Evolutionary conservation across 1,140 invertebrate genomes (phyloP).

Genomic region (Anoplophora glabripennis): DNA sequence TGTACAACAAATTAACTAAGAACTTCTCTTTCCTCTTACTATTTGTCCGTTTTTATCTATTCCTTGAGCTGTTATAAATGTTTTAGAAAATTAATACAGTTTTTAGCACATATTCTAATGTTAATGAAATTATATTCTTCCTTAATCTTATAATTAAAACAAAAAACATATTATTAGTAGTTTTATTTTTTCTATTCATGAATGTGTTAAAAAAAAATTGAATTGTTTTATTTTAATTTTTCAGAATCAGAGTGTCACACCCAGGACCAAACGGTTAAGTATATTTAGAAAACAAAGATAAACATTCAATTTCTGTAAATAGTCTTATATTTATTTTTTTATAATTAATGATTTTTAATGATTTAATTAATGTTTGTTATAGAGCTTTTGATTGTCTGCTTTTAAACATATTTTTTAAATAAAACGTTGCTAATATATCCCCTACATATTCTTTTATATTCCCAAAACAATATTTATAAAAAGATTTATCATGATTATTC

Average conservation of each 20-base stretch:
- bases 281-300: constrained; percentile 33
- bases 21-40: not conserved
- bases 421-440: not conserved
- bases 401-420: not conserved
- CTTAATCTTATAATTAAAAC: no score
- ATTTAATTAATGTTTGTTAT: not conserved
- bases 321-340: constrained; percentile 9
- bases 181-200: no score
- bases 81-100: no score
- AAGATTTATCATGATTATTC: no score
- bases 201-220: not conserved
- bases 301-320: constrained; percentile 8
- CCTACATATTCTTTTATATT: not conserved
- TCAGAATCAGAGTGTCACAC: constrained; percentile 38
- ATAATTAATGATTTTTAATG: constrained; percentile 5
- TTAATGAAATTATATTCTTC: no score
- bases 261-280: constrained; percentile 24
- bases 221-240: constrained; percentile 17
- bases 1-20: not conserved
- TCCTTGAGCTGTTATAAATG: no score
- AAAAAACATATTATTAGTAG: no score
- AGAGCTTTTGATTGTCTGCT: not conserved
- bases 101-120: no score
- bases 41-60: no score
- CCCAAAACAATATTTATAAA: not conserved